Conservation (phyloP, 2,113 vertebrate species). For the Caranx melampygus region DNA sequence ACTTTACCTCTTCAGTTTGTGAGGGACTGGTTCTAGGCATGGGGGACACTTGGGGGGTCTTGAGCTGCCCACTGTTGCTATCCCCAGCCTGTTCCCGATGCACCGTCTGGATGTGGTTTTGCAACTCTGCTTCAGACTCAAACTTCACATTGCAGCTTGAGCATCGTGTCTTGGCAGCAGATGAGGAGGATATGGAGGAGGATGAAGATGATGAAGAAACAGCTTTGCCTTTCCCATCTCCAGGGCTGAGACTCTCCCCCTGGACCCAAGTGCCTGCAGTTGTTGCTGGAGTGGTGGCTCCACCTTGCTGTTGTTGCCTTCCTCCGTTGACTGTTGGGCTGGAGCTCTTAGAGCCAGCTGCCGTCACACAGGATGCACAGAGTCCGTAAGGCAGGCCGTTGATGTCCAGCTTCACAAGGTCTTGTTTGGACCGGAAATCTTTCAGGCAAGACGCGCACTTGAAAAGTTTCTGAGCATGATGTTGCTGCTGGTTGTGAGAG, state of each 20-base stretch:
- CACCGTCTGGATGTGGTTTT: slow-evolving; percentile 93
- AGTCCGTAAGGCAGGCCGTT: slow-evolving; percentile 97
- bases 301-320: slow-evolving; percentile 82
- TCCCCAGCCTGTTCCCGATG: slow-evolving; percentile 93
- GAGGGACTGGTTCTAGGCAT: slow-evolving; percentile 97
- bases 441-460: slow-evolving; percentile 98
- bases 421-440: slow-evolving; percentile 96
- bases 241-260: slow-evolving; percentile 89
- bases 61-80: slow-evolving; percentile 89
- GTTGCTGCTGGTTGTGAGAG: slow-evolving; percentile 77
- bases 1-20: slow-evolving; percentile 95
- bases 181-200: slow-evolving; percentile 79
- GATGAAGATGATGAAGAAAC: slow-evolving; percentile 85
- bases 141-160: slow-evolving; percentile 99
- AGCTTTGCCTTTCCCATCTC: slow-evolving; percentile 91
- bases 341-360: slow-evolving; percentile 90
- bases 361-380: slow-evolving; percentile 91
- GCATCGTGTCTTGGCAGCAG: slow-evolving; percentile 91
- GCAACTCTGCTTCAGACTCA: slow-evolving; percentile 95
- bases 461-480: slow-evolving; percentile 90
- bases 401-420: slow-evolving; percentile 97
- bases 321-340: slow-evolving; percentile 91
- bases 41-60: slow-evolving; percentile 96
- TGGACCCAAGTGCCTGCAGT: slow-evolving; percentile 84
- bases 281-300: slow-evolving; percentile 75